phyloP scores from a whole-genome alignment of 2,888 invertebrate genomes.

The Diploptera punctata region DNA sequence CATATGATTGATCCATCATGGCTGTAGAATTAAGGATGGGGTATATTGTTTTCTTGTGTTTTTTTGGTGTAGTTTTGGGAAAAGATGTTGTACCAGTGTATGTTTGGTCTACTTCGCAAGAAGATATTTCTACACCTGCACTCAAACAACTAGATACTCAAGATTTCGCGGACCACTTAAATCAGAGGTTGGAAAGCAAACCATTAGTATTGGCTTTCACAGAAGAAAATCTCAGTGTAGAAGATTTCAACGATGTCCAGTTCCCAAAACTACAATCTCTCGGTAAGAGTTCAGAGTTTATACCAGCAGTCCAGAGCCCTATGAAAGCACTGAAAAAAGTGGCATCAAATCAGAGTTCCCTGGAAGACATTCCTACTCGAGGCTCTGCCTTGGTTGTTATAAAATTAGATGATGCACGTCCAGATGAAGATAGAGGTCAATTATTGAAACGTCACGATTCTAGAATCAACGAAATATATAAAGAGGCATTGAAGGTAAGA shows the following conservation, averaged over 20 bases:
- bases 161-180: constrained; percentile 32
- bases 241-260: constrained; percentile 58
- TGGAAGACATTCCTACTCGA: constrained; percentile 22
- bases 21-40: constrained; percentile 1
- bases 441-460: constrained; percentile 64
- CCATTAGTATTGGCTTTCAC: constrained; percentile 58
- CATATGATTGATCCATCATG: constrained; percentile 29
- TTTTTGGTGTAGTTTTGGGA: not conserved
- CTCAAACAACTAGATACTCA: constrained; percentile 31
- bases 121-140: not conserved
- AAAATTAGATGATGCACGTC: constrained; percentile 46
- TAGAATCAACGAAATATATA: constrained; percentile 61
- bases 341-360: constrained; percentile 36
- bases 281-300: constrained; percentile 52
- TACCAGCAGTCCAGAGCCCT: constrained; percentile 68
- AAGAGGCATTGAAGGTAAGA: constrained; percentile 57
- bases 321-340: constrained; percentile 60
- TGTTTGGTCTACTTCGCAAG: constrained; percentile 31
- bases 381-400: constrained; percentile 40
- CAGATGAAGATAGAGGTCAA: constrained; percentile 60
- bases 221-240: constrained; percentile 62
- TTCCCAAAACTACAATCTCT: constrained; percentile 51
- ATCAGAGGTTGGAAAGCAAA: constrained; percentile 43
- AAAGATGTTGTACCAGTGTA: constrained; percentile 39
- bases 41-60: not conserved